These are phyloP conservation scores for Drosophila nannoptera DNA, from an alignment of 1,140 invertebrate genomes.

Conservation along the genomic window DNA sequence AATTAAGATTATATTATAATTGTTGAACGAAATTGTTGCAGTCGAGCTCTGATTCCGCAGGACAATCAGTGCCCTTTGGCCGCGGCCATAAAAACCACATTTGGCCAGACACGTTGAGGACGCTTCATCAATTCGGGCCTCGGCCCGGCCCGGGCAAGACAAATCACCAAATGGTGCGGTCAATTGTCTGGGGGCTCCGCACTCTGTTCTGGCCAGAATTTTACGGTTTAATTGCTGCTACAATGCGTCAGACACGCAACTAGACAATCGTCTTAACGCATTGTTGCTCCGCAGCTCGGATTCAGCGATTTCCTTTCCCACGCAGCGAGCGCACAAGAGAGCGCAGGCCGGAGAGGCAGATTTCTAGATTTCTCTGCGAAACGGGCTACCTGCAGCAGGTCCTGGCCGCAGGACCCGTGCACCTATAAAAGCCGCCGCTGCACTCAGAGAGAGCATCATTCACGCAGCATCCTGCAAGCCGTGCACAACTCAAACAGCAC, in stretches of 20 bases:
- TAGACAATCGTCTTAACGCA: slow-evolving; percentile 55
- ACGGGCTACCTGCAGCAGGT: slow-evolving; percentile 61
- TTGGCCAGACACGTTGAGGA: slow-evolving; percentile 5
- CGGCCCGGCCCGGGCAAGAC: slow-evolving; percentile 38
- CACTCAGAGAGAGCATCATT: slow-evolving; percentile 58
- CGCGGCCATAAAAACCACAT: slow-evolving; percentile 18
- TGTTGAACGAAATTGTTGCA: too few relatives aligned
- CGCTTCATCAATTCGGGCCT: slow-evolving; percentile 14
- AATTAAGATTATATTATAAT: too few relatives aligned
- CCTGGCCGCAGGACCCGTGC: slow-evolving; percentile 49
- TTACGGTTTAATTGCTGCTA: slow-evolving; percentile 74
- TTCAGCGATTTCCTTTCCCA: slow-evolving; percentile 71
- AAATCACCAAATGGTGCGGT: slow-evolving; percentile 54
- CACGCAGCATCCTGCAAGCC: slow-evolving; percentile 71
- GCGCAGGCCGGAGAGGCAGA: slow-evolving; percentile 40
- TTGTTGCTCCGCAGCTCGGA: slow-evolving; percentile 22
- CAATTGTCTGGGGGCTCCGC: slow-evolving; percentile 39
- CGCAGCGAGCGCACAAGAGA: slow-evolving; percentile 42
- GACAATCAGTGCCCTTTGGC: neutral
- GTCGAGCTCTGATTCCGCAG: too few relatives aligned
- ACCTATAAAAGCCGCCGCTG: slow-evolving; percentile 63
- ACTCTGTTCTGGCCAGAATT: slow-evolving; percentile 51
- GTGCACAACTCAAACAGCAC: slow-evolving; percentile 46
- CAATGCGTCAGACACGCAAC: slow-evolving; percentile 60
- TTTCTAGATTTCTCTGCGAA: slow-evolving; percentile 52